phyloP scores from a whole-genome alignment of 2,888 invertebrate genomes.

The Gortyna flavago region DNA sequence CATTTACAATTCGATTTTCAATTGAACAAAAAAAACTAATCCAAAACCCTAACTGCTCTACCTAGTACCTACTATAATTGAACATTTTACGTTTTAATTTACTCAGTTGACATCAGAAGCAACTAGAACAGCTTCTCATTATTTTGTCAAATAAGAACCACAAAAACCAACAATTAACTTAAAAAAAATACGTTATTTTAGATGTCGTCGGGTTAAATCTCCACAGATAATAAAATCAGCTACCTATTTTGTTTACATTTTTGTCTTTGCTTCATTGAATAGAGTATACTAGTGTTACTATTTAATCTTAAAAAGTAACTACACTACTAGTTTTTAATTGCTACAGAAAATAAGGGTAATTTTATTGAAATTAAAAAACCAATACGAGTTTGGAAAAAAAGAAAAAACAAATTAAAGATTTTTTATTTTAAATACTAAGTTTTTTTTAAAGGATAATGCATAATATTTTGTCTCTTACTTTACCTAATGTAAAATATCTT shows the following conservation, averaged over 20 bases:
- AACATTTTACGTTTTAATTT: neutral
- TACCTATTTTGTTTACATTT: neutral
- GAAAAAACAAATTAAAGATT: too few species aligned
- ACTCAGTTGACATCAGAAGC: neutral
- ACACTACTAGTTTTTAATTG: conserved; percentile 1
- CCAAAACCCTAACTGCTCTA: neutral
- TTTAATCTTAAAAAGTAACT: neutral
- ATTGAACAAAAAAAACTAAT: neutral
- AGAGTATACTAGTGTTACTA: neutral
- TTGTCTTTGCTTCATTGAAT: conserved; percentile 14
- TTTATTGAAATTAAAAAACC: neutral
- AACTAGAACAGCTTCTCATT: neutral
- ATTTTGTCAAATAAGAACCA: neutral
- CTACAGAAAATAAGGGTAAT: neutral
- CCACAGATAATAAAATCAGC: neutral
- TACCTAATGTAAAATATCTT: neutral
- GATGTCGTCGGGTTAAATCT: neutral
- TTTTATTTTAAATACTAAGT: neutral
- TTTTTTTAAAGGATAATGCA: too few species aligned
- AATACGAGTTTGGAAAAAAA: neutral
- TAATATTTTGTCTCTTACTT: neutral
- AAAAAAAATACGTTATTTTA: neutral
- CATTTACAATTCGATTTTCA: neutral
- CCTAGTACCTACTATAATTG: neutral
- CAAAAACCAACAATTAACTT: neutral